phyloP scores from a whole-genome alignment of 2,113 vertebrate genomes.

The Sinocyclocheilus rhinocerous region DNA sequence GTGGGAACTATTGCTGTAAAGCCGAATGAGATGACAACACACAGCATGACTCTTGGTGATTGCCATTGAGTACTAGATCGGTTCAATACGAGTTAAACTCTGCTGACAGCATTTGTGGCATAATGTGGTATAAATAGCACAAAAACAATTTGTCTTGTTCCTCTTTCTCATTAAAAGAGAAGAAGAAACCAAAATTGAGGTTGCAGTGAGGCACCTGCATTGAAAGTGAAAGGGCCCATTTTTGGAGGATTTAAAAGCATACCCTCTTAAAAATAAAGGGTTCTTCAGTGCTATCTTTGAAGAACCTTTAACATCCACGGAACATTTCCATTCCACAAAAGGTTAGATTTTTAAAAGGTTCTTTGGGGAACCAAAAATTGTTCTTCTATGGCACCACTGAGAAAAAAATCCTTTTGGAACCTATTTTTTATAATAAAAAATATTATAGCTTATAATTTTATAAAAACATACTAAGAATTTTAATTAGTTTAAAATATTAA shows the following conservation, averaged over 20 bases:
- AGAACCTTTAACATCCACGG: too few species aligned
- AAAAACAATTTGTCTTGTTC: background rate
- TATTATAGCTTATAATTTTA: too few species aligned
- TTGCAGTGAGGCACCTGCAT: background rate
- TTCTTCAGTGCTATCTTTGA: too few species aligned
- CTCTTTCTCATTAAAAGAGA: background rate
- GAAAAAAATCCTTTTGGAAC: too few species aligned
- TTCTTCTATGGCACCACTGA: too few species aligned
- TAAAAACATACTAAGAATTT: too few species aligned
- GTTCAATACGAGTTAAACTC: background rate
- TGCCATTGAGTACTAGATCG: background rate
- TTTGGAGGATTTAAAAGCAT: background rate
- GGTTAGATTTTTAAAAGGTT: too few species aligned
- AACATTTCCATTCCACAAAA: too few species aligned
- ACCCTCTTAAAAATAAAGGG: too few species aligned
- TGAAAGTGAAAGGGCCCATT: background rate
- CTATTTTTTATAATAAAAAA: too few species aligned
- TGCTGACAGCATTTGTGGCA: background rate
- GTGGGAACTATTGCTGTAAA: constrained; percentile 28
- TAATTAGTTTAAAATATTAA: too few species aligned
- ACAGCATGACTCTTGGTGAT: background rate
- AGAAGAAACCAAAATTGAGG: background rate
- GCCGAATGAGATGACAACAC: constrained; percentile 20
- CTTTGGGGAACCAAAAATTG: too few species aligned
- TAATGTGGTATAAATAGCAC: background rate